phyloP scores from a whole-genome alignment of 2,113 vertebrate species.

The Xiphophorus maculatus region DNA sequence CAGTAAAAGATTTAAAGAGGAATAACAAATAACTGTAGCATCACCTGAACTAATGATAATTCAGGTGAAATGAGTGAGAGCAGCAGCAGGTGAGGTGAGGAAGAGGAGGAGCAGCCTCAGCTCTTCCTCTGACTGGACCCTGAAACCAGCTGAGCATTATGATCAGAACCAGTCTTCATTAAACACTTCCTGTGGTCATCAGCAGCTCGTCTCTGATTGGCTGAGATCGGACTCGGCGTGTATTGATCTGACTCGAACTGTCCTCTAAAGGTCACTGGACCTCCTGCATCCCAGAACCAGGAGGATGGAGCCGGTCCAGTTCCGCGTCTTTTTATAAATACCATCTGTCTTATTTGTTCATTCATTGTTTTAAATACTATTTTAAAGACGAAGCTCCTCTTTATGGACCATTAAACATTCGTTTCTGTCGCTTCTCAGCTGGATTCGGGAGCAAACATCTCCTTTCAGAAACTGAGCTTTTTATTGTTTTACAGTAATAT shows the following conservation, averaged over 20 bases:
- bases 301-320: background rate
- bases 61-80: no score
- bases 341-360: background rate
- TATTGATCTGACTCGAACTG: background rate
- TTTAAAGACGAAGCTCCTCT: background rate
- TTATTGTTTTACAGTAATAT: background rate
- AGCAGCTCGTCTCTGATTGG: background rate
- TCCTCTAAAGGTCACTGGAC: background rate
- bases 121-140: no score
- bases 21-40: no score
- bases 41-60: no score
- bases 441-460: background rate
- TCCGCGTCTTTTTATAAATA: background rate
- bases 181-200: background rate
- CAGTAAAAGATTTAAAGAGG: no score
- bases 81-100: no score
- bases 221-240: background rate
- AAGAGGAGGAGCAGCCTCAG: no score
- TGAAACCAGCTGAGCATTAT: no score
- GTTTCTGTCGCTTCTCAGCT: slow-evolving; percentile 9
- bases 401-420: background rate
- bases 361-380: background rate
- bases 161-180: no score
- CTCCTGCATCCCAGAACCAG: background rate
- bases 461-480: slow-evolving; percentile 18